phyloP scores from a whole-genome alignment of 2,888 invertebrate genomes.

The Andrena haemorrhoa region DNA sequence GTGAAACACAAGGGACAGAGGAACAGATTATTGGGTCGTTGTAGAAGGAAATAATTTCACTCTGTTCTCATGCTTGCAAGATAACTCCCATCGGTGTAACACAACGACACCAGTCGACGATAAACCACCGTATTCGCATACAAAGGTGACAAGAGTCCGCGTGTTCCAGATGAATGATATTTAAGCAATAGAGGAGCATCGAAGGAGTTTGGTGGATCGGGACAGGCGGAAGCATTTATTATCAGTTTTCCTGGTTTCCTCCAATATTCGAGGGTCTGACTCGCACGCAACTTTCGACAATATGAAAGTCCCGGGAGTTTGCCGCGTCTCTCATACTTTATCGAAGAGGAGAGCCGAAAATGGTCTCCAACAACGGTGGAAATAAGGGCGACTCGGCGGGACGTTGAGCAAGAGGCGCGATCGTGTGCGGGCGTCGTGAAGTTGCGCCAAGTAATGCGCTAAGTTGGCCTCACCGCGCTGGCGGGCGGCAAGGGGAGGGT shows the following conservation, averaged over 20 bases:
- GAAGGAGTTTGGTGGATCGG: constrained; percentile 16
- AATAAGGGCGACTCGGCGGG: constrained; percentile 46
- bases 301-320: constrained; percentile 45
- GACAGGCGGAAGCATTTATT: constrained; percentile 1
- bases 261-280: neutral
- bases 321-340: constrained; percentile 17
- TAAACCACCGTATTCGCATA: neutral
- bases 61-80: neutral
- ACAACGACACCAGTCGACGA: neutral
- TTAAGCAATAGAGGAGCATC: neutral
- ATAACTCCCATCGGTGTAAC: constrained; percentile 1
- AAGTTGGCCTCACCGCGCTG: constrained; percentile 47
- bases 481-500: neutral
- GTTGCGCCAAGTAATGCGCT: constrained; percentile 59
- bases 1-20: constrained; percentile 8
- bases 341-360: constrained; percentile 33
- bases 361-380: constrained; percentile 28
- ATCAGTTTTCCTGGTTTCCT: constrained; percentile 13
- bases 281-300: constrained; percentile 34
- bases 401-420: constrained; percentile 32
- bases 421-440: constrained; percentile 49
- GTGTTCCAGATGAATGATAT: neutral
- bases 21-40: neutral
- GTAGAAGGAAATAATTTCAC: neutral
- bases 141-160: constrained; percentile 4